phyloP scores from a whole-genome alignment of 2,888 invertebrate genomes.

The Tryphoninae sp. region DNA sequence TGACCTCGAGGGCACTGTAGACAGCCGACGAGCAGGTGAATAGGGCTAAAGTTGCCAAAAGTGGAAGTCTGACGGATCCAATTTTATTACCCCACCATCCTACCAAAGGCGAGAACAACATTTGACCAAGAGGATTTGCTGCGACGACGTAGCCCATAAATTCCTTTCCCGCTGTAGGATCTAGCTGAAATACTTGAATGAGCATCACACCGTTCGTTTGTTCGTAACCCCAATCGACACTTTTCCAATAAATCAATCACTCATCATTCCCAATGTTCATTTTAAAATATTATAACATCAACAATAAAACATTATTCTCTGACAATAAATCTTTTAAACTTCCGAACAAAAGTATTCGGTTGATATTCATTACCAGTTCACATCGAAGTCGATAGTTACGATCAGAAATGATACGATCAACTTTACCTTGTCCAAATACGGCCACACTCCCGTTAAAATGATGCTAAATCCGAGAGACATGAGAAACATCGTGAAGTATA shows the following conservation, averaged over 20 bases:
- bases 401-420: neutral
- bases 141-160: conserved; percentile 93
- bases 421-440: conserved; percentile 91
- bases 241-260: neutral
- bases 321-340: neutral
- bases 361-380: too few relatives aligned
- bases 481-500: conserved; percentile 95
- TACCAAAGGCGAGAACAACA: conserved; percentile 91
- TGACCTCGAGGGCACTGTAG: conserved; percentile 89
- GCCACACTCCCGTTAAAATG: conserved; percentile 93
- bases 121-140: conserved; percentile 93
- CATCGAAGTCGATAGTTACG: too few relatives aligned
- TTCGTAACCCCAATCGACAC: conserved; percentile 32
- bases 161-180: conserved; percentile 90
- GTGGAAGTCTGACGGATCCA: conserved; percentile 87
- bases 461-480: conserved; percentile 95
- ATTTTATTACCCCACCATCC: conserved; percentile 93
- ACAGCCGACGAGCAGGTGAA: conserved; percentile 88
- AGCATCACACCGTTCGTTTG: conserved; percentile 58
- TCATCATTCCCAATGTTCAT: neutral
- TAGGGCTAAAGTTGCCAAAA: conserved; percentile 86
- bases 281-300: neutral
- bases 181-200: conserved; percentile 84
- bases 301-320: neutral
- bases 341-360: neutral